These are phyloP conservation scores for Neolamprologus kungweensis DNA, from an alignment of 2,113 vertebrate genomes.

Conservation along the genomic window DNA sequence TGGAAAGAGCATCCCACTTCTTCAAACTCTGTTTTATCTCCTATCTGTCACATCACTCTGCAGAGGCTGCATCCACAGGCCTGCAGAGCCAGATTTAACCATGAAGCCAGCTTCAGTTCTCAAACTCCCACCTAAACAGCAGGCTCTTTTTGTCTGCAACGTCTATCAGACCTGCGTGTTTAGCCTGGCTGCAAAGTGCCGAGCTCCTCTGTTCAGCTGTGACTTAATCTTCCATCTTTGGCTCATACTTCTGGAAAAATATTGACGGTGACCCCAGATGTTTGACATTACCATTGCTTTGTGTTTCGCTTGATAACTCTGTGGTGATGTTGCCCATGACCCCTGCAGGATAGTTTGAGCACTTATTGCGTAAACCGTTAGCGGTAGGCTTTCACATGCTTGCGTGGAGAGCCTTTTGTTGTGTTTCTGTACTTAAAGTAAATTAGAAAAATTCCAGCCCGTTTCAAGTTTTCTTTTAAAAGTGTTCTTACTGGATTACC, in stretches of 20 bases:
- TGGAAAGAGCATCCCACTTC: conserved; percentile 1
- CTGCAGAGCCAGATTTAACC: background rate
- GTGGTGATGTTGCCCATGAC: background rate
- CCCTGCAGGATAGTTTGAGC: conserved; percentile 4
- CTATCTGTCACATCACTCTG: conserved; percentile 6
- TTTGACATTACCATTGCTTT: conserved; percentile 35
- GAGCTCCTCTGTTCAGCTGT: conserved; percentile 24
- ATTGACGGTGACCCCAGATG: conserved; percentile 45
- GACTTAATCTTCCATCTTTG: conserved; percentile 49
- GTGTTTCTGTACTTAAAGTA: background rate
- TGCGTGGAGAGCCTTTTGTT: conserved; percentile 13
- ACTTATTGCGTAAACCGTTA: conserved; percentile 33
- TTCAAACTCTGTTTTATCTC: conserved; percentile 29
- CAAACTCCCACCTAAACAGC: background rate
- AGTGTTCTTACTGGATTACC: conserved; percentile 45
- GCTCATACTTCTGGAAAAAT: conserved; percentile 34
- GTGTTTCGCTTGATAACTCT: conserved; percentile 27
- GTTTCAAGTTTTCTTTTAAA: conserved; percentile 17
- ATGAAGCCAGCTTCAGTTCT: background rate
- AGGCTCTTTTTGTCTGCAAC: conserved; percentile 16
- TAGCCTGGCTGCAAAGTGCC: conserved; percentile 30
- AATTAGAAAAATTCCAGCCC: background rate
- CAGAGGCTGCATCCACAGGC: background rate
- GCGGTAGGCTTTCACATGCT: background rate
- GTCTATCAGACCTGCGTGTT: conserved; percentile 39